Base-by-base conservation (phyloP, 2,113 vertebrate species). In the Coreoperca whiteheadi region DNA sequence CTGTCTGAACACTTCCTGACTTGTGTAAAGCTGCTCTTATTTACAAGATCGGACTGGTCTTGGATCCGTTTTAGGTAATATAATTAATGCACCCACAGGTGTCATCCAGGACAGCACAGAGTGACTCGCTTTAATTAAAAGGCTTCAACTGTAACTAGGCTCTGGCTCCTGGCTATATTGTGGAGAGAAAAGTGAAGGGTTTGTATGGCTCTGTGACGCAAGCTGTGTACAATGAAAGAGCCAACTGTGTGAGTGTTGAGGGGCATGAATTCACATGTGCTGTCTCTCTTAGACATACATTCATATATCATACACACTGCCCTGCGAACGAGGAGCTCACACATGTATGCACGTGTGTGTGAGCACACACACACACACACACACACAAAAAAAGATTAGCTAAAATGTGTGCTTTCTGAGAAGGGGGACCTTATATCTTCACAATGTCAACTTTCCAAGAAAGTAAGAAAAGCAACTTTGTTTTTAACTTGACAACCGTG, bases 1-100 rank as follows among this genome's bases (percentile, higher is more conserved):
- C 93, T 94, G 91, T 93, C 93, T 82, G 48, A 84, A 79, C 81
- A 69, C 81, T 93, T 89, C 88, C 92, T 90, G 89, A 82, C 81
- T 83, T 51, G 67, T 85, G 65, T 37, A 51, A 77, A 53, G 83
- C 73, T 69, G 73, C 48, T 83, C 79, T 86, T 80, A 86, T 83
- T 80, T 77, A 85, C 90, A 91, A 88, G 90, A 92, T 74, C 84
- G 87, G 84, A 89, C 91, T 86, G 73, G 84, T 87, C 80, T 51
- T 37, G 76, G 83, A 89, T 87, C 75, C 74, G 48, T 81, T 86
- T 75, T 39, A 43, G 74, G 81, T 63, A 72, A 88, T 77, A 59
- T 90, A 84, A 94, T 91, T 88, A 86, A 91, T 88, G 87, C 63
- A 50, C 50, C 81, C 53, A 43, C 79, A 79, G 84, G 79, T 68